These are phyloP conservation scores for Metridium senile DNA, from an alignment of 92 coral and sea anemone genomes.

Conservation along the genomic window DNA sequence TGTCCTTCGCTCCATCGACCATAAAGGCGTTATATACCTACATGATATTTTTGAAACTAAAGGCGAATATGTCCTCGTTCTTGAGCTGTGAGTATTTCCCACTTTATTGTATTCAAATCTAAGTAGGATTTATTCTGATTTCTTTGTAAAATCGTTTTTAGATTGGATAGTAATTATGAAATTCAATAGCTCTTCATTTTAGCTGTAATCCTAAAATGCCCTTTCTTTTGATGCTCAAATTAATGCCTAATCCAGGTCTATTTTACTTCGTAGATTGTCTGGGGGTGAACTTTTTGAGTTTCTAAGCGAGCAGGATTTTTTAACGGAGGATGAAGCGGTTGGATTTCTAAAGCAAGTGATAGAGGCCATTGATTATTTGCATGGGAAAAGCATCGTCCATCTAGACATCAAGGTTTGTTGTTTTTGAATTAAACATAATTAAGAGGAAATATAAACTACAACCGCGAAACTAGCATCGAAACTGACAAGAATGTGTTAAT, in stretches of 20 bases:
- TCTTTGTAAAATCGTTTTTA: neutral
- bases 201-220: slow-evolving; percentile 1
- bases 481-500: neutral
- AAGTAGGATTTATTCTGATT: neutral
- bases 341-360: slow-evolving; percentile 84
- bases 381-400: slow-evolving; percentile 76
- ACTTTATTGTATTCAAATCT: neutral
- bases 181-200: neutral
- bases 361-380: slow-evolving; percentile 76
- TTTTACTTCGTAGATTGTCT: slow-evolving; percentile 56
- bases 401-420: slow-evolving; percentile 85
- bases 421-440: neutral
- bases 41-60: slow-evolving; percentile 91
- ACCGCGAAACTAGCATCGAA: neutral
- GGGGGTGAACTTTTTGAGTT: slow-evolving; percentile 97
- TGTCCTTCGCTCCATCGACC: slow-evolving; percentile 71
- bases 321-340: slow-evolving; percentile 89
- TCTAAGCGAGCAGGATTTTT: slow-evolving; percentile 78
- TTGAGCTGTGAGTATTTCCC: slow-evolving; percentile 82
- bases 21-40: slow-evolving; percentile 86
- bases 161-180: neutral
- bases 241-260: neutral
- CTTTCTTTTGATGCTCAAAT: neutral
- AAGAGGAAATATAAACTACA: neutral
- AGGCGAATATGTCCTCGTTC: slow-evolving; percentile 69